Percentiles rank a stretch among this genome's conserved stretches.
phyloP scores from a whole-genome alignment of 2,797 vertebrate species.

The Rhincodon typus region DNA sequence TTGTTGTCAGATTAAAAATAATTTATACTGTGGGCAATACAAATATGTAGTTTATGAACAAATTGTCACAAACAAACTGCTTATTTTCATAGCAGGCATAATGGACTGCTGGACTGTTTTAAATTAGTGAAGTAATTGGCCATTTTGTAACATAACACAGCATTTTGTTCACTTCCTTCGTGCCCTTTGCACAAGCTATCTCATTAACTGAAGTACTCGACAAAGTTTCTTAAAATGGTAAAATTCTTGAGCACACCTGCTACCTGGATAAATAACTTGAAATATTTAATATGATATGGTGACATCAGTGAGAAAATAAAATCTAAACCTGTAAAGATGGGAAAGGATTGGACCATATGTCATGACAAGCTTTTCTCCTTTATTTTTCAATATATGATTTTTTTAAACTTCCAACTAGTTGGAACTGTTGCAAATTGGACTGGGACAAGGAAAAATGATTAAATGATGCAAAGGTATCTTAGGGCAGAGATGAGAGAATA shows the following conservation, averaged over 20 bases:
- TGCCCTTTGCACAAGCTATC: background rate
- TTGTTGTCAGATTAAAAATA: background rate
- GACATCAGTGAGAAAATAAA: background rate
- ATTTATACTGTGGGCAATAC: background rate
- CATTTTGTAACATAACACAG: background rate
- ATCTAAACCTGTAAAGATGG: background rate
- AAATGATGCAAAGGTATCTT: no score
- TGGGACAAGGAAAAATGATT: no score
- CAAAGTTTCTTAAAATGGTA: background rate
- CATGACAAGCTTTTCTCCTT: no score
- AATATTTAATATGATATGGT: background rate
- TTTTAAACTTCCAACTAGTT: no score
- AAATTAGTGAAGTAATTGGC: background rate
- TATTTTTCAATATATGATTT: no score
- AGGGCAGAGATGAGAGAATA: no score
- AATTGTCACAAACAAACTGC: background rate
- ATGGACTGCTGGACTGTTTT: background rate
- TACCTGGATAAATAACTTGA: background rate
- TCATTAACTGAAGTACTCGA: background rate
- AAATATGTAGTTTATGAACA: background rate
- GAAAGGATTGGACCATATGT: background rate
- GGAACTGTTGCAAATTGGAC: no score
- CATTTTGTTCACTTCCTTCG: background rate
- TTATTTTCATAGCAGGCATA: background rate
- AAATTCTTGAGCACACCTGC: no score